phyloP scores from a whole-genome alignment of 1,140 invertebrate species.

The Thalassaphorura encarpata region DNA sequence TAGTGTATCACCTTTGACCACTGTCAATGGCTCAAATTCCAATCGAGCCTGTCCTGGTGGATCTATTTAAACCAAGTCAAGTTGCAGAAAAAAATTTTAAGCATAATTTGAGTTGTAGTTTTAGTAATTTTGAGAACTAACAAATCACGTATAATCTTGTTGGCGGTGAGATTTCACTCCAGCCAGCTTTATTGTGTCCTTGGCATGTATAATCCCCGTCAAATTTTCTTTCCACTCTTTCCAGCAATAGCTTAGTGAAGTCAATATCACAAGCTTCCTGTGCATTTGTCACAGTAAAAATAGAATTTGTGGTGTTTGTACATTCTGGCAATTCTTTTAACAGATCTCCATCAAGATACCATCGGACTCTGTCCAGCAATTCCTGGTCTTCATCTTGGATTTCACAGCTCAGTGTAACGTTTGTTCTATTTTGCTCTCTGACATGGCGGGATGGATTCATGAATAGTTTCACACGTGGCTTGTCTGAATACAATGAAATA shows the following conservation, averaged over 20 bases:
- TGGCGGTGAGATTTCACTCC: constrained; percentile 22
- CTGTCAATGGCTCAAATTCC: constrained; percentile 56
- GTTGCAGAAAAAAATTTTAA: no score
- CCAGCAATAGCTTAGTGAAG: constrained; percentile 67
- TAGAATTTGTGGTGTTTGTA: background rate
- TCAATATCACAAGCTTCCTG: constrained; percentile 54
- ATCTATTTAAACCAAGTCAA: constrained; percentile 41
- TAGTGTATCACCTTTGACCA: constrained; percentile 66
- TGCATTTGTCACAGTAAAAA: background rate
- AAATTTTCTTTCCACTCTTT: constrained; percentile 67
- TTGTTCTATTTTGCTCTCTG: constrained; percentile 63
- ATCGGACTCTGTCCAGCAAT: constrained; percentile 44
- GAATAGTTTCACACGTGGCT: constrained; percentile 54
- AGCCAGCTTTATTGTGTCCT: constrained; percentile 63
- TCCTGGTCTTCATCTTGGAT: constrained; percentile 50
- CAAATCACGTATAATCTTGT: constrained; percentile 48
- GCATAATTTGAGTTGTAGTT: no score
- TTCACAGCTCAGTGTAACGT: constrained; percentile 71
- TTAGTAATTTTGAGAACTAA: constrained; percentile 45
- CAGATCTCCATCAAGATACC: constrained; percentile 71
- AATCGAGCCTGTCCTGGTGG: constrained; percentile 62
- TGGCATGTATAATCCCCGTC: constrained; percentile 88
- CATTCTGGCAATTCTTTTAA: constrained; percentile 77
- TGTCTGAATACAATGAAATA: constrained; percentile 66
- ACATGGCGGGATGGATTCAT: constrained; percentile 65